Percentiles rank a stretch among this genome's conserved stretches.
phyloP scores from a whole-genome alignment of 2,113 vertebrate species.

The Apistogramma diplotaenia region DNA sequence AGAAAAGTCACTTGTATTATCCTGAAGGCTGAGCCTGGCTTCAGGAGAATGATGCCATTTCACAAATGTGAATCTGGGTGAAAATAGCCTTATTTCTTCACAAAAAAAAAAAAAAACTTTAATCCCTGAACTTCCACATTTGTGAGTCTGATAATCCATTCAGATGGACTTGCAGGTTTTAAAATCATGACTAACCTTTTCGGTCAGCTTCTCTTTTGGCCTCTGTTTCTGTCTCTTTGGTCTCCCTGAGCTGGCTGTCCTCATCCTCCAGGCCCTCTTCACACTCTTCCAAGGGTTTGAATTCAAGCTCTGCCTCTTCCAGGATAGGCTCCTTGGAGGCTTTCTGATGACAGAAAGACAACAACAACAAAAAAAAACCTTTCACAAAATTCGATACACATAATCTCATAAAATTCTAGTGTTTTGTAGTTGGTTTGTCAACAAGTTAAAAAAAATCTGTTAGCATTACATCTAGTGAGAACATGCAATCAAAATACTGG shows the following conservation, averaged over 20 bases:
- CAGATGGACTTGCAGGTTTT: not conserved
- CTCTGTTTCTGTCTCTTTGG: constrained; percentile 86
- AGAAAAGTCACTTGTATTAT: not conserved
- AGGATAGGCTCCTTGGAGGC: constrained; percentile 94
- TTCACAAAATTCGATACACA: too few species aligned
- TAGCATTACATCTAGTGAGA: not conserved
- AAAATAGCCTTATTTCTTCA: not conserved
- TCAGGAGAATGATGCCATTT: not conserved
- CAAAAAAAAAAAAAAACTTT: not conserved
- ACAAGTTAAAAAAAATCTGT: too few species aligned
- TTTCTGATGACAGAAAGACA: constrained; percentile 76
- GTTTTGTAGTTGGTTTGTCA: too few species aligned
- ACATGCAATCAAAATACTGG: not conserved
- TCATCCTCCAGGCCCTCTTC: constrained; percentile 89
- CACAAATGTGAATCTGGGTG: not conserved
- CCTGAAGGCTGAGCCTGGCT: not conserved
- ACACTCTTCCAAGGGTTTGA: constrained; percentile 88
- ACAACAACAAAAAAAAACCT: not conserved
- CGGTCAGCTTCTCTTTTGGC: constrained; percentile 78
- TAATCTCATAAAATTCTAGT: too few species aligned
- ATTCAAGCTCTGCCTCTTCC: constrained; percentile 96
- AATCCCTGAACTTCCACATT: not conserved
- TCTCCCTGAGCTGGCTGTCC: constrained; percentile 83
- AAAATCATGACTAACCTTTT: constrained; percentile 36
- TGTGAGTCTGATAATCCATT: not conserved